These are phyloP conservation scores for Mermis nigrescens DNA, from an alignment of 2,888 invertebrate species.

Conservation along the genomic window DNA sequence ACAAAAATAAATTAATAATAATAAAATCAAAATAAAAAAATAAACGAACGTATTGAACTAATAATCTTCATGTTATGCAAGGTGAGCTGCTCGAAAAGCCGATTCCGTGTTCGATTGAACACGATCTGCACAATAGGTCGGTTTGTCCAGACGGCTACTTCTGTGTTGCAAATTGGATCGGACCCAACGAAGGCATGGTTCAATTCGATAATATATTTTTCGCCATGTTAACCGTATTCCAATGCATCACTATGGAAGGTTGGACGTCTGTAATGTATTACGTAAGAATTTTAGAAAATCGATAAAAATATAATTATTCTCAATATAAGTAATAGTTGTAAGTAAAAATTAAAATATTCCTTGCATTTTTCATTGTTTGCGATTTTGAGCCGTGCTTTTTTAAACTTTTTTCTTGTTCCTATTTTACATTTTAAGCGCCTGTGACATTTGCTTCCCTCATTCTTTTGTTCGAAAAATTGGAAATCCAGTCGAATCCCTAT, in stretches of 20 bases:
- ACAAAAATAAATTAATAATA: too few species aligned
- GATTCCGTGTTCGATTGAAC: background rate
- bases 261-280: constrained; percentile 99
- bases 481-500: too few species aligned
- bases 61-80: background rate
- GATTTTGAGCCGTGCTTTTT: too few species aligned
- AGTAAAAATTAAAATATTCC: too few species aligned
- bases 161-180: constrained; percentile 73
- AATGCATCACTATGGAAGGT: constrained; percentile 99
- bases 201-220: constrained; percentile 99
- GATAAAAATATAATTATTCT: background rate
- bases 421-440: too few species aligned
- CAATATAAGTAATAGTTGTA: background rate
- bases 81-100: background rate
- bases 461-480: too few species aligned
- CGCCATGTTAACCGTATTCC: constrained; percentile 99
- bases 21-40: too few species aligned
- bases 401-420: too few species aligned
- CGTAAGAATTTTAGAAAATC: constrained; percentile 52
- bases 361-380: too few species aligned
- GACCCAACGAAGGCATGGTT: constrained; percentile 93
- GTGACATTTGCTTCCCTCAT: too few species aligned
- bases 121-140: background rate
- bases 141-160: background rate
- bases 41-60: background rate